phyloP scores from a whole-genome alignment of 2,888 invertebrate genomes.

The Orchestes rusci region DNA sequence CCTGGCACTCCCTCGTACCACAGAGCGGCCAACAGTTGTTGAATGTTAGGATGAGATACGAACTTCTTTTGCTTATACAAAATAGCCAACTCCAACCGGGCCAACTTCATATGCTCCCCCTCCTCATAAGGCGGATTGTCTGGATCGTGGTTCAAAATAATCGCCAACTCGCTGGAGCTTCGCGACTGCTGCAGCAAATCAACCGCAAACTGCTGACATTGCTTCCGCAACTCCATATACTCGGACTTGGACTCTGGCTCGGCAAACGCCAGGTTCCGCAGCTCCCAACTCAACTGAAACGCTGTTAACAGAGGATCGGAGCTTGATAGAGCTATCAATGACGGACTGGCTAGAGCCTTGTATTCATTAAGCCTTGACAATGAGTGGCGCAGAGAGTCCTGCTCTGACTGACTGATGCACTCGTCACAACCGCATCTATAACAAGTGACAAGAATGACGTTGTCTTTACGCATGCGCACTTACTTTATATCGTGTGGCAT shows the following conservation, averaged over 20 bases:
- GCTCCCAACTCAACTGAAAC: slow-evolving; percentile 92
- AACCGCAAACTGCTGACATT: slow-evolving; percentile 87
- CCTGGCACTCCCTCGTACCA: slow-evolving; percentile 97
- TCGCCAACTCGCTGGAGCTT: slow-evolving; percentile 87
- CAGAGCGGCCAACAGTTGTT: slow-evolving; percentile 81
- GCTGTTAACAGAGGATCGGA: slow-evolving; percentile 90
- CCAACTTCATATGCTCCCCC: slow-evolving; percentile 77
- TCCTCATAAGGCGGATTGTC: slow-evolving; percentile 62
- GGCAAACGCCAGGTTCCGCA: slow-evolving; percentile 79
- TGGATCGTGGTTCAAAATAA: slow-evolving; percentile 88
- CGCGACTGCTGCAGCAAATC: slow-evolving; percentile 85
- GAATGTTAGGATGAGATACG: slow-evolving; percentile 82
- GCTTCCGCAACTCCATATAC: slow-evolving; percentile 76
- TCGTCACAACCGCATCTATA: slow-evolving; percentile 81
- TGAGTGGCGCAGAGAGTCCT: slow-evolving; percentile 75
- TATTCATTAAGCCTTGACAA: slow-evolving; percentile 88
- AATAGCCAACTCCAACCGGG: slow-evolving; percentile 83
- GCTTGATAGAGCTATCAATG: slow-evolving; percentile 86
- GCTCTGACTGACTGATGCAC: slow-evolving; percentile 67
- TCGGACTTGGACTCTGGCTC: slow-evolving; percentile 92
- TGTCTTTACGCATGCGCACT: no score
- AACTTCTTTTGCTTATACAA: slow-evolving; percentile 86
- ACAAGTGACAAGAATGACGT: slow-evolving; percentile 1
- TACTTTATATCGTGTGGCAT: slow-evolving; percentile 82
- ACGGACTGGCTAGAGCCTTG: slow-evolving; percentile 85